phyloP scores from a whole-genome alignment of 1,140 invertebrate species.

The Lepidurus packardi region DNA sequence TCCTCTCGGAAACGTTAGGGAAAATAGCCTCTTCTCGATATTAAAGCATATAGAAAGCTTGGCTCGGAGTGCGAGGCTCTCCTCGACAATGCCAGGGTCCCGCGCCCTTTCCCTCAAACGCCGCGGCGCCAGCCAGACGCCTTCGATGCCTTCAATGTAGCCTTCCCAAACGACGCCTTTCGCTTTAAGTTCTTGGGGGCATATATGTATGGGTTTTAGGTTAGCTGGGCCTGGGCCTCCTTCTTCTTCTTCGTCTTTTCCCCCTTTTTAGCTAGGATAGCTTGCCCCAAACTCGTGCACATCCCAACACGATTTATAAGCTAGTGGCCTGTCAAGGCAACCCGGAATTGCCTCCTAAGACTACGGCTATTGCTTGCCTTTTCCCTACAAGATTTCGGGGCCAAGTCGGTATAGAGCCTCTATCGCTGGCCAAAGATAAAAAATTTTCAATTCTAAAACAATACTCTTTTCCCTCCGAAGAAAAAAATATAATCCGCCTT shows the following conservation, averaged over 20 bases:
- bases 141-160: background rate
- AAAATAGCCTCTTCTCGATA: background rate
- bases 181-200: background rate
- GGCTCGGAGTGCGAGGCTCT: background rate
- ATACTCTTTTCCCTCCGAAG: background rate
- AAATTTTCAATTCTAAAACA: conserved; percentile 22
- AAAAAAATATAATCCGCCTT: too few relatives aligned
- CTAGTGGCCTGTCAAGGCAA: conserved; percentile 9
- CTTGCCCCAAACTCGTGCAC: background rate
- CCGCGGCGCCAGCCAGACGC: conserved; percentile 12
- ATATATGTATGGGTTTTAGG: too few relatives aligned
- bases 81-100: too few relatives aligned
- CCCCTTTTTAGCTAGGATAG: background rate
- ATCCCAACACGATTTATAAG: conserved; percentile 3
- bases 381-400: background rate
- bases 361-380: background rate
- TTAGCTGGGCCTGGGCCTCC: background rate
- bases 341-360: conserved; percentile 3
- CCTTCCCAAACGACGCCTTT: background rate
- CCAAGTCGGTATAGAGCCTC: background rate
- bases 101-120: background rate
- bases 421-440: background rate
- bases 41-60: background rate
- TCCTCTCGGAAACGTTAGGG: background rate
- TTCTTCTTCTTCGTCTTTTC: background rate